phyloP scores from a whole-genome alignment of 2,113 vertebrate species.

The Malaclemys terrapin region DNA sequence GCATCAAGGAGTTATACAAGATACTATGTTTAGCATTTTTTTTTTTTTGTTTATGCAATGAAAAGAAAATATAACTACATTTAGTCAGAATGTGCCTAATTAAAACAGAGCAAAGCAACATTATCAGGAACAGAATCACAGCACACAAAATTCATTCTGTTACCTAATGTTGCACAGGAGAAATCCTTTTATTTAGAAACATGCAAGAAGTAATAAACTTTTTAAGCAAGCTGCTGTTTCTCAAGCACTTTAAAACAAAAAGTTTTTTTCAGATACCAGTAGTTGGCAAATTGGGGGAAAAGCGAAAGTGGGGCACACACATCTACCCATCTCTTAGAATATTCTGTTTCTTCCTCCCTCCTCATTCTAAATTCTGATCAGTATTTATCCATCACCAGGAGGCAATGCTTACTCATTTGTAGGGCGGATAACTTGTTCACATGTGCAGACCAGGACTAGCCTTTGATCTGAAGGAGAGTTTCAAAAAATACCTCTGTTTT shows the following conservation, averaged over 20 bases:
- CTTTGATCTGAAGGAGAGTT: slow-evolving; percentile 69
- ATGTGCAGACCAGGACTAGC: slow-evolving; percentile 39
- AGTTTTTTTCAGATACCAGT: background rate
- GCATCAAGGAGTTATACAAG: slow-evolving; percentile 2
- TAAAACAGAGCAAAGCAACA: slow-evolving; percentile 37
- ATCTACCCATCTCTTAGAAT: background rate
- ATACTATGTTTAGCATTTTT: background rate
- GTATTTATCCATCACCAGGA: slow-evolving; percentile 26
- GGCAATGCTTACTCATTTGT: background rate
- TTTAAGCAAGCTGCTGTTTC: slow-evolving; percentile 15
- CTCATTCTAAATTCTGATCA: slow-evolving; percentile 12
- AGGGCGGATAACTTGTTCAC: slow-evolving; percentile 20
- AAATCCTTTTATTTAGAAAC: background rate
- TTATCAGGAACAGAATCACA: background rate
- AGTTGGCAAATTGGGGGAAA: background rate
- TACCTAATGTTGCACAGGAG: background rate
- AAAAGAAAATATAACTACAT: background rate
- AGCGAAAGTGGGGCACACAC: background rate
- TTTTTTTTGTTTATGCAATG: slow-evolving; percentile 11
- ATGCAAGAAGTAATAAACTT: background rate
- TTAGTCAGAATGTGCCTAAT: slow-evolving; percentile 29
- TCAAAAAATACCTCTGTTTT: slow-evolving; percentile 57
- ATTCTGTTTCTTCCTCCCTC: background rate
- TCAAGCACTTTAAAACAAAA: slow-evolving; percentile 4
- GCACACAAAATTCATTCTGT: background rate